Evolutionary conservation across 2,888 invertebrate genomes (phyloP).

Genomic region (Bombylius discolor): DNA sequence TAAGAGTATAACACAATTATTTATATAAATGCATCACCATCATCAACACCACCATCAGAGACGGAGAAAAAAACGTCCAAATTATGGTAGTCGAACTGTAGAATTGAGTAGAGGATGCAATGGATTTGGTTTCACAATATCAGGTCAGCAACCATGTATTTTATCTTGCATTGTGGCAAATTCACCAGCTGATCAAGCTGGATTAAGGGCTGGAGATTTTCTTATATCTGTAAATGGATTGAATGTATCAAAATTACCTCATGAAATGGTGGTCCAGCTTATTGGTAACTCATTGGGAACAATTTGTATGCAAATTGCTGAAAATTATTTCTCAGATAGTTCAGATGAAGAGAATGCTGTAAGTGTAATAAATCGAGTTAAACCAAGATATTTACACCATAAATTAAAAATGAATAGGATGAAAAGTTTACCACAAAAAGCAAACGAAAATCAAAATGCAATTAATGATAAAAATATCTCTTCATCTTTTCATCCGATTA

Average conservation of each 20-base stretch:
- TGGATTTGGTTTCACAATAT: constrained; percentile 96
- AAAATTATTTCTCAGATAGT: constrained; percentile 73
- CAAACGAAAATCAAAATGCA: constrained; percentile 17
- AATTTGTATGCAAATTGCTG: constrained; percentile 74
- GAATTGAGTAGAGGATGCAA: constrained; percentile 75
- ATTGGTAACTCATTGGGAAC: constrained; percentile 78
- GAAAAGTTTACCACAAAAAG: constrained; percentile 45
- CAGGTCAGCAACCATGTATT: constrained; percentile 91
- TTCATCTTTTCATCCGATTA: constrained; percentile 22
- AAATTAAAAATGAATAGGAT: constrained; percentile 41
- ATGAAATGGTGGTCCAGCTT: constrained; percentile 83
- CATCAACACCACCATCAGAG: constrained; percentile 31
- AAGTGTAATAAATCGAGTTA: constrained; percentile 30
- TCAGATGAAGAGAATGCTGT: constrained; percentile 61
- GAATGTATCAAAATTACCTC: constrained; percentile 81
- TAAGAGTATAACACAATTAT: background rate
- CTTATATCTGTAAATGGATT: constrained; percentile 83
- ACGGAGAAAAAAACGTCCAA: constrained; percentile 49
- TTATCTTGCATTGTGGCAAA: constrained; percentile 83
- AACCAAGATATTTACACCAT: constrained; percentile 38
- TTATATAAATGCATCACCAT: background rate
- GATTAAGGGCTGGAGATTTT: constrained; percentile 83
- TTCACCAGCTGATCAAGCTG: constrained; percentile 82
- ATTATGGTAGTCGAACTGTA: constrained; percentile 46
- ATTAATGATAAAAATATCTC: background rate